Evolutionary conservation across 2,113 vertebrate genomes (phyloP).

Genomic region (Plectropomus leopardus): DNA sequence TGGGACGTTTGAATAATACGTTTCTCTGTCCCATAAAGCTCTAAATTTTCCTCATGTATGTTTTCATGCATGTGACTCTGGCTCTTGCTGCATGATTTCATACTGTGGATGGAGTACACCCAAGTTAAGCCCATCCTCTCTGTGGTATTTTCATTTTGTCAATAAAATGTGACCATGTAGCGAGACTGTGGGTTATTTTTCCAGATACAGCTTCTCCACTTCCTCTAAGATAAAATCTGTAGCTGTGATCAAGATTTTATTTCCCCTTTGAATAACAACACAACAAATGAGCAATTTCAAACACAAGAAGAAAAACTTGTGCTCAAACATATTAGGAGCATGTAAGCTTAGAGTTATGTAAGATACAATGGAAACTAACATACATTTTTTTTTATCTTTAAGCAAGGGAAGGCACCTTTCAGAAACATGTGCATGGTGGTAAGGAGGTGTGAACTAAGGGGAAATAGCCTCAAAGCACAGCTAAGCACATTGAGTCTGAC

Average conservation of each 20-base stretch:
- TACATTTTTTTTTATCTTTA: conserved; percentile 17
- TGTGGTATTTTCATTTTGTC: conserved; percentile 68
- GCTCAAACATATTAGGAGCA: not conserved
- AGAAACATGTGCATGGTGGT: not conserved
- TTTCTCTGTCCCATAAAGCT: conserved; percentile 47
- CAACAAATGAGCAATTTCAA: not conserved
- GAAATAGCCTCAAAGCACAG: conserved; percentile 36
- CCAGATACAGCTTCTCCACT: conserved; percentile 39
- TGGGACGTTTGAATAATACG: conserved; percentile 31
- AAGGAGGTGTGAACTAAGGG: conserved; percentile 9
- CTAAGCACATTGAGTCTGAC: conserved; percentile 43
- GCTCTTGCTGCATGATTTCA: conserved; percentile 40
- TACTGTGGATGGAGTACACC: conserved; percentile 8
- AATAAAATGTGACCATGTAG: conserved; percentile 58
- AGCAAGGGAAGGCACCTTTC: not conserved
- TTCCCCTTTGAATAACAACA: conserved; percentile 19
- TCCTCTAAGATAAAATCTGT: conserved; percentile 44
- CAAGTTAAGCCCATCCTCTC: conserved; percentile 50
- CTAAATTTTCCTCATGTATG: conserved; percentile 8
- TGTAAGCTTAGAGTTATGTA: conserved; percentile 23
- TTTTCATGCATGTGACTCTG: conserved; percentile 39
- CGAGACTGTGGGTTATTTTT: conserved; percentile 42
- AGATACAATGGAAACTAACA: conserved; percentile 32
- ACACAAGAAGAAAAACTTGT: not conserved
- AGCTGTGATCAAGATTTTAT: not conserved